Conservation (phyloP, 2,113 vertebrate species). For the Ciconia maguari region DNA sequence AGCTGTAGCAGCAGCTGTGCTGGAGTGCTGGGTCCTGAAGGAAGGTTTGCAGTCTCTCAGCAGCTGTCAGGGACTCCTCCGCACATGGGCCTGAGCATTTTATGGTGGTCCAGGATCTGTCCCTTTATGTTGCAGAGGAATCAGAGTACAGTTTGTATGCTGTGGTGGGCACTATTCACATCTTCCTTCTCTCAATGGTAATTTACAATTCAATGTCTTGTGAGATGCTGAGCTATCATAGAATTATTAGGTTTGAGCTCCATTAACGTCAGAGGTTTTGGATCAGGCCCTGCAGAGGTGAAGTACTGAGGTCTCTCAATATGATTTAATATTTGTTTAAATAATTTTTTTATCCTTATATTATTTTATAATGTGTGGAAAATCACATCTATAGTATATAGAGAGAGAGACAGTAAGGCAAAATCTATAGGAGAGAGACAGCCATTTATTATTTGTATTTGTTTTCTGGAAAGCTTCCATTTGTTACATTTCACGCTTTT, state of each 20-base stretch:
- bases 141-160: background rate
- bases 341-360: background rate
- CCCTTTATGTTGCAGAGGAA: background rate
- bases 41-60: background rate
- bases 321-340: background rate
- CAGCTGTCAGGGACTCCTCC: background rate
- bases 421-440: background rate
- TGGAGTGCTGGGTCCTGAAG: background rate
- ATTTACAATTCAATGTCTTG: background rate
- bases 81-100: background rate
- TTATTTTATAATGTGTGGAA: background rate
- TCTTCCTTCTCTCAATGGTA: background rate
- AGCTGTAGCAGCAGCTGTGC: background rate
- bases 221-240: background rate
- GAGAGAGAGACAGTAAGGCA: background rate
- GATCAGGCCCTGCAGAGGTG: background rate
- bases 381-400: background rate
- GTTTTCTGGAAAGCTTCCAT: constrained; percentile 48
- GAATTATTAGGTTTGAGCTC: background rate
- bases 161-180: background rate
- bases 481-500: constrained; percentile 55
- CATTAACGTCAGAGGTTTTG: background rate
- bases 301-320: background rate
- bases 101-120: background rate
- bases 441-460: constrained; percentile 39